Percentiles rank a stretch among this genome's conserved stretches.
phyloP scores from a whole-genome alignment of 2,797 vertebrate genomes.

The Schizopygopsis malacanthus region DNA sequence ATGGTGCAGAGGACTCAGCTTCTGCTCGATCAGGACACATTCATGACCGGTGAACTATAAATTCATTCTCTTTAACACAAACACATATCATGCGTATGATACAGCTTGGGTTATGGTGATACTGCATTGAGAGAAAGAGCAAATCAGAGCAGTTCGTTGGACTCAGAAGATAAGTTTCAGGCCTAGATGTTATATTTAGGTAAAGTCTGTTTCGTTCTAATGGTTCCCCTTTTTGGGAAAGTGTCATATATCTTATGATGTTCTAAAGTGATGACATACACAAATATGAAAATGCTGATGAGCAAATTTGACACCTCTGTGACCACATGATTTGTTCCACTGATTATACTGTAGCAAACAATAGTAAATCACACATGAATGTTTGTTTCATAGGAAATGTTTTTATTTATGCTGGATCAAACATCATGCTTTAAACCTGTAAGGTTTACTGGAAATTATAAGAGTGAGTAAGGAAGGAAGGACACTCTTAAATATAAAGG shows the following conservation, averaged over 20 bases:
- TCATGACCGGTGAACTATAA: not conserved
- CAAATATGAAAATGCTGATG: conserved; percentile 26
- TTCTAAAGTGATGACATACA: not conserved
- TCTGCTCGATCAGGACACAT: not conserved
- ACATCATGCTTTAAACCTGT: not conserved
- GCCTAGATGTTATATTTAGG: not conserved
- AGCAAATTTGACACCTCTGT: not conserved
- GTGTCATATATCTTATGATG: conserved; percentile 10
- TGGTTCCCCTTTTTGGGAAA: not conserved
- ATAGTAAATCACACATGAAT: not conserved
- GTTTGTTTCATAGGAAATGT: not conserved
- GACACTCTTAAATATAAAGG: no score
- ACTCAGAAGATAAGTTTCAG: not conserved
- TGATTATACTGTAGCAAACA: not conserved
- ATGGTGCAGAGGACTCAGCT: not conserved
- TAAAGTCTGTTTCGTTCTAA: not conserved
- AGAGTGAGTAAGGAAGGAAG: no score
- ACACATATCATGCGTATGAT: not conserved
- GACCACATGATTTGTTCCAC: not conserved
- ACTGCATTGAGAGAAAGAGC: not conserved
- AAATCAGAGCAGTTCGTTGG: no score
- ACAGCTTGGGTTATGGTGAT: no score
- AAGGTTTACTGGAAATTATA: not conserved
- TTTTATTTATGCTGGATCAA: not conserved
- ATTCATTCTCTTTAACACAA: not conserved